Percentiles rank a stretch among this genome's conserved stretches.
These are phyloP conservation scores for Sebastolobus altivelis DNA, from an alignment of 2,797 vertebrate species.

Conservation along the genomic window DNA sequence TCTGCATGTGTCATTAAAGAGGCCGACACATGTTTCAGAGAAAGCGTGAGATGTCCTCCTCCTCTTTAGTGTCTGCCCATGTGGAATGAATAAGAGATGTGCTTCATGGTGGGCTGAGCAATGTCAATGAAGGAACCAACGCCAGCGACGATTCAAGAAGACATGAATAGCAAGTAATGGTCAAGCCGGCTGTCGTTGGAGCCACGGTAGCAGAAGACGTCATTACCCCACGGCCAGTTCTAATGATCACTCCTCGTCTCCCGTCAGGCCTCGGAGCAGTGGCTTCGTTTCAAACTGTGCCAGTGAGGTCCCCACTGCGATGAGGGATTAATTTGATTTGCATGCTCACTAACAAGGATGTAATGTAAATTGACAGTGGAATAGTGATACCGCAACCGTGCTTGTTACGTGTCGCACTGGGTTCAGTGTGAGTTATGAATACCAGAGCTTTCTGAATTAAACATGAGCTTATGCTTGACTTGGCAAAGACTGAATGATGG, in stretches of 20 bases:
- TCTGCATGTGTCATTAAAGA: slow-evolving; percentile 53
- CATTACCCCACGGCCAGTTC: slow-evolving; percentile 23
- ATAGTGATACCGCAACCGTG: slow-evolving; percentile 48
- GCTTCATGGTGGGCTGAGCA: slow-evolving; percentile 56
- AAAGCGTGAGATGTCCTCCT: slow-evolving; percentile 42
- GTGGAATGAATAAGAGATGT: slow-evolving; percentile 62
- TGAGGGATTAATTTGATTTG: slow-evolving; percentile 68
- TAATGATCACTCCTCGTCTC: slow-evolving; percentile 42
- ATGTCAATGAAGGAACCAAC: slow-evolving; percentile 46
- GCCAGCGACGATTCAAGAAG: slow-evolving; percentile 27
- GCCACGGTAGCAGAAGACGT: slow-evolving; percentile 25
- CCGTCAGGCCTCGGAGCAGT: slow-evolving; percentile 29
- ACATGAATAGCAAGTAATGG: slow-evolving; percentile 45
- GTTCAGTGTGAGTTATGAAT: slow-evolving; percentile 63
- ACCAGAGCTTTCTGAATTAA: slow-evolving; percentile 75
- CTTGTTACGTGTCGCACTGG: slow-evolving; percentile 59
- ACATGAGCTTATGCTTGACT: slow-evolving; percentile 76
- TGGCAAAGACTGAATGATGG: slow-evolving; percentile 66
- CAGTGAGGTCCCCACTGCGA: slow-evolving; percentile 33
- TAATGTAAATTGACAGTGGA: slow-evolving; percentile 71
- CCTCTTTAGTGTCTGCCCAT: slow-evolving; percentile 44
- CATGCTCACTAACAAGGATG: slow-evolving; percentile 67
- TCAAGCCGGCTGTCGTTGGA: slow-evolving; percentile 32
- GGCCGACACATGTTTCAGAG: slow-evolving; percentile 50
- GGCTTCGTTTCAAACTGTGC: slow-evolving; percentile 43